Percentiles rank a stretch among this genome's conserved stretches.
phyloP scores from a whole-genome alignment of 2,113 vertebrate genomes.

The Leptocoma aspasia region DNA sequence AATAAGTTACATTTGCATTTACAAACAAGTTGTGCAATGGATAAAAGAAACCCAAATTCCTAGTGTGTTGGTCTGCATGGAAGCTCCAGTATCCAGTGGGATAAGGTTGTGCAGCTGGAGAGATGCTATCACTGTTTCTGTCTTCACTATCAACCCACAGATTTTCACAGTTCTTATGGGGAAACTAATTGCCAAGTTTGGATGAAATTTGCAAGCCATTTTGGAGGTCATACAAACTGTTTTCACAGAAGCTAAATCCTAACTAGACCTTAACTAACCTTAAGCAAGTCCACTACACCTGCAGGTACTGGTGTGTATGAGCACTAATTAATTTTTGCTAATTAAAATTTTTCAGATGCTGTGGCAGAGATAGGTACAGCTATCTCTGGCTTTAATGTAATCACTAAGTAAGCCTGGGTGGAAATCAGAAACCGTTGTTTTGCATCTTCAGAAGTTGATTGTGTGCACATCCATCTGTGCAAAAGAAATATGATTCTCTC shows the following conservation, averaged over 20 bases:
- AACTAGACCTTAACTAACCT: background rate
- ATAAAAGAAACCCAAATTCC: background rate
- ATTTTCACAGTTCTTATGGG: background rate
- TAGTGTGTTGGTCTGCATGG: background rate
- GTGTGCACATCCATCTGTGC: background rate
- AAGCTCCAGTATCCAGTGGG: background rate
- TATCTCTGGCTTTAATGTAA: background rate
- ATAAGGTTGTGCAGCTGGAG: background rate
- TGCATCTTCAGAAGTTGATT: background rate
- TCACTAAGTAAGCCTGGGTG: background rate
- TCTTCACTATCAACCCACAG: background rate
- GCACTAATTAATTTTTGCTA: background rate
- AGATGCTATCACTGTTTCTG: background rate
- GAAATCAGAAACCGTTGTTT: background rate
- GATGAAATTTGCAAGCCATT: background rate
- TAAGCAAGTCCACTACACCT: background rate
- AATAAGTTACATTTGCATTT: background rate
- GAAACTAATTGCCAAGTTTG: background rate
- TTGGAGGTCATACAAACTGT: background rate
- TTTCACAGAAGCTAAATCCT: background rate
- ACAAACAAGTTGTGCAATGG: background rate
- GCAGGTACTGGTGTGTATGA: background rate
- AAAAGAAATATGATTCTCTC: slow-evolving; percentile 5
- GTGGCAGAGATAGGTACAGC: no score
- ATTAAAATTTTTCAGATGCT: background rate